Percentiles rank a stretch among this genome's conserved stretches.
phyloP scores from a whole-genome alignment of 2,797 vertebrate genomes.

The Clarias platycephalus region DNA sequence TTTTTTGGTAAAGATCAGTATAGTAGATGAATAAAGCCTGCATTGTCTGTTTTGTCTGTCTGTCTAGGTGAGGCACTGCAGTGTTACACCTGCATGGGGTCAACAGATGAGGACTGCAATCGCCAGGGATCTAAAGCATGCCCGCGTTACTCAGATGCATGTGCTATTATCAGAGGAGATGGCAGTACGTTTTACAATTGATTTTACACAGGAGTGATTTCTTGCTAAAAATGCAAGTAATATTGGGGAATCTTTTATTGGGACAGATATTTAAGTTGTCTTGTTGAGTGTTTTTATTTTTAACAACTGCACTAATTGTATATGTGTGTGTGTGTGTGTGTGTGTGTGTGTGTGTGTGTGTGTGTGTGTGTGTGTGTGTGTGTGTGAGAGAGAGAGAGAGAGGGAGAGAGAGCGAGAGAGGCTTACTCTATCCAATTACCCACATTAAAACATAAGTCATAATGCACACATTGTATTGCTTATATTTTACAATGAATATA shows the following conservation, averaged over 20 bases:
- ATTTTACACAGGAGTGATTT: background rate
- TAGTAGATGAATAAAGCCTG: background rate
- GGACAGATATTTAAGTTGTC: background rate
- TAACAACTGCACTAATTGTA: background rate
- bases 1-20: background rate
- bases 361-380: background rate
- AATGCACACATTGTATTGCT: background rate
- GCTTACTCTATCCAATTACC: background rate
- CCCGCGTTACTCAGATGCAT: slow-evolving; percentile 83
- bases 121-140: slow-evolving; percentile 83
- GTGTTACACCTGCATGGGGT: slow-evolving; percentile 87
- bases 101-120: slow-evolving; percentile 86
- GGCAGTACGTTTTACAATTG: slow-evolving; percentile 76
- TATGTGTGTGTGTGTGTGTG: background rate
- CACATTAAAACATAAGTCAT: background rate
- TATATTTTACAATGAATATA: background rate
- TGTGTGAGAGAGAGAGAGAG: background rate
- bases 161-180: slow-evolving; percentile 81
- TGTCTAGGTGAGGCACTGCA: slow-evolving; percentile 76
- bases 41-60: slow-evolving; percentile 20
- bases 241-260: background rate
- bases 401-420: background rate
- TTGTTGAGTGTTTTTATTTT: background rate
- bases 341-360: slow-evolving; percentile 19
- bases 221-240: background rate